Evolutionary conservation across 1,140 invertebrate genomes (phyloP), one percentile per base, ranked within the genome.

Genomic region (Bombus confusus): DNA sequence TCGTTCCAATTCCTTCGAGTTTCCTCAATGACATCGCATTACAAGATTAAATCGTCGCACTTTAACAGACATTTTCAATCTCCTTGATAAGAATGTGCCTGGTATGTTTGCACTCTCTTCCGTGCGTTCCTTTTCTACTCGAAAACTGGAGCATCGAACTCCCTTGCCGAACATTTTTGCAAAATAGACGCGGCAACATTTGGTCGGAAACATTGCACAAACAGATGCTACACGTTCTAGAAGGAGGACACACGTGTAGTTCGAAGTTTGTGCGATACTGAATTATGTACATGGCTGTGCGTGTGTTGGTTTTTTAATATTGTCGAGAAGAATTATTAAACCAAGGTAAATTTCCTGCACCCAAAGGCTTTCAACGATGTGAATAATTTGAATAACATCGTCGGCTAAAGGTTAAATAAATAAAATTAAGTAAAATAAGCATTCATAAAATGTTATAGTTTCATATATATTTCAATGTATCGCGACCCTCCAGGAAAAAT

Each of bases 31-130:
- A 77, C 84, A 77, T 86, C 75, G 88, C 88, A 88, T 88, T 86
- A 89, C 88, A 78, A 86, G 88, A 89, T 89, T 89, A 89, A 89
- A 88, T 85, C 87, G 83, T 80, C 73, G 83, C 86, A 90, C 93
- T 93, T 92, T 89, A 92, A 80, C 86, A 87, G 89, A 88, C 87
- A 90, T 90, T 90, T 91, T 88, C 86, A 86, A 92, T 91, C 92
- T 75, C 73, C 82, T 81, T 81, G 87, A 88, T 75, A 84, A 77
- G 77, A 75, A 41, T 68, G 86, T 75, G 62, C 72, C 18, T 52
- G 47, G 47, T 52, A 52, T 81, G 87, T 85, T 88, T 83, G 86
- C 82, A 85, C 43, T 68, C 81, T 78, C 34, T 78, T 66, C 72
- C 66, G n/a, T 37, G 31, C 41, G 59, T 71, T 66, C 69, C 87